Evolutionary conservation across 2,888 invertebrate genomes (phyloP).

Genomic region (Dione vanillae): DNA sequence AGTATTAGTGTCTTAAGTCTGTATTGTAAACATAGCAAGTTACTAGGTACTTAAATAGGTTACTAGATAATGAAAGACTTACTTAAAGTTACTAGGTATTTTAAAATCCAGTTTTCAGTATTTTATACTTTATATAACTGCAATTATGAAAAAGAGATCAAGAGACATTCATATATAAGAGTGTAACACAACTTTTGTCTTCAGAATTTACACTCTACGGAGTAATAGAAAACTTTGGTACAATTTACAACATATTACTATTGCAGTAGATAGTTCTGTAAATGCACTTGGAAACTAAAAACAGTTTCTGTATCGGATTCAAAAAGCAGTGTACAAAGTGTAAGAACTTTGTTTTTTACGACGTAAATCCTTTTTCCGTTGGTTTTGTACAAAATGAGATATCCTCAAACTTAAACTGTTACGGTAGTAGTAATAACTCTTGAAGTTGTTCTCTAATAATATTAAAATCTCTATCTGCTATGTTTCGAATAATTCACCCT

Average conservation of each 20-base stretch:
- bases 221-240: slow-evolving; percentile 18
- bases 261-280: slow-evolving; percentile 36
- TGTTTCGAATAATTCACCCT: not conserved
- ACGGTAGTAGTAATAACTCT: no score
- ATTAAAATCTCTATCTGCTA: not conserved
- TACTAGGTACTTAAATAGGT: no score
- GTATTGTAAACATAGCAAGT: no score
- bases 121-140: no score
- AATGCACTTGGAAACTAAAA: slow-evolving; percentile 44
- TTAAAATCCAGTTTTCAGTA: no score
- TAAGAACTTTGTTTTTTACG: slow-evolving; percentile 36
- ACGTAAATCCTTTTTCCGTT: slow-evolving; percentile 3
- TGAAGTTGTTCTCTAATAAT: no score
- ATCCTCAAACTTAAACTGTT: not conserved
- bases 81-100: no score
- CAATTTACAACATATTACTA: slow-evolving; percentile 36
- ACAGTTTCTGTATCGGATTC: slow-evolving; percentile 42
- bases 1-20: no score
- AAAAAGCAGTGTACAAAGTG: slow-evolving; percentile 39
- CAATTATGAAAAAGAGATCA: not conserved
- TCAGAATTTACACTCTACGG: not conserved
- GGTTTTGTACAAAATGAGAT: slow-evolving; percentile 12
- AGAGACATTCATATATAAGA: not conserved
- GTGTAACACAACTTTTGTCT: not conserved
- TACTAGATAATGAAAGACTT: no score